Percentiles rank a stretch among this genome's conserved stretches.
phyloP scores from a whole-genome alignment of 2,888 invertebrate genomes.

The Micoletzkya japonica region DNA sequence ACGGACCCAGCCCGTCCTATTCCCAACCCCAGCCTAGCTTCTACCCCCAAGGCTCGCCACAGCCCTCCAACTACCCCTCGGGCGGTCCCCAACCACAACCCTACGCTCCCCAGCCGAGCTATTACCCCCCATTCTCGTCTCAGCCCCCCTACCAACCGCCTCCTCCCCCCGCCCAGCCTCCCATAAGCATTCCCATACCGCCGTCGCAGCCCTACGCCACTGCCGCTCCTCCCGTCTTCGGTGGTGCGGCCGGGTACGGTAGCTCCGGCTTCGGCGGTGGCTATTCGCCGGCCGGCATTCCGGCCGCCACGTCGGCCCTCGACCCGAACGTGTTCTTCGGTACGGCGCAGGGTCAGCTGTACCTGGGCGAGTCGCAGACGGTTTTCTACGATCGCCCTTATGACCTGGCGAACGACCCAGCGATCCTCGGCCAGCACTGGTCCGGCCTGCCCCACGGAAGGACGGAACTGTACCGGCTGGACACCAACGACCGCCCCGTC shows the following conservation, averaged over 20 bases:
- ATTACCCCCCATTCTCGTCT: background rate
- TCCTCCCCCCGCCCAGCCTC: no score
- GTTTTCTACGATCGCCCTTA: conserved; percentile 3
- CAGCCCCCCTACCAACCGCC: no score
- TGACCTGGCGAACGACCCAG: background rate
- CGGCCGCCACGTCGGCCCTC: background rate
- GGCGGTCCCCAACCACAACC: background rate
- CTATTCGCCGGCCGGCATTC: conserved; percentile 1
- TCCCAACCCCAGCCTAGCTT: background rate
- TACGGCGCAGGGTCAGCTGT: background rate
- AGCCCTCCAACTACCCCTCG: no score
- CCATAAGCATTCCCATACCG: background rate
- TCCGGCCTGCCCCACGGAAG: no score
- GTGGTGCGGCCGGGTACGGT: background rate
- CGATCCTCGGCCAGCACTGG: background rate
- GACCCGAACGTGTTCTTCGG: conserved; percentile 7
- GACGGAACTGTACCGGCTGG: no score
- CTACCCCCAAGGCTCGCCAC: no score
- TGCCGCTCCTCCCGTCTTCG: background rate
- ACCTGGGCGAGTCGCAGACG: conserved; percentile 10
- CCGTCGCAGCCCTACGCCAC: background rate
- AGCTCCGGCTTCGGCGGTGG: background rate
- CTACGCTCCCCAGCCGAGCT: background rate
- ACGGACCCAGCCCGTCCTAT: background rate
- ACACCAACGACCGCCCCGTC: no score